A percentile compares a stretch with the other conserved stretches of the same genome.
Evolutionary conservation across 2,113 vertebrate genomes (phyloP).

Genomic region (Syrmaticus mikado): DNA sequence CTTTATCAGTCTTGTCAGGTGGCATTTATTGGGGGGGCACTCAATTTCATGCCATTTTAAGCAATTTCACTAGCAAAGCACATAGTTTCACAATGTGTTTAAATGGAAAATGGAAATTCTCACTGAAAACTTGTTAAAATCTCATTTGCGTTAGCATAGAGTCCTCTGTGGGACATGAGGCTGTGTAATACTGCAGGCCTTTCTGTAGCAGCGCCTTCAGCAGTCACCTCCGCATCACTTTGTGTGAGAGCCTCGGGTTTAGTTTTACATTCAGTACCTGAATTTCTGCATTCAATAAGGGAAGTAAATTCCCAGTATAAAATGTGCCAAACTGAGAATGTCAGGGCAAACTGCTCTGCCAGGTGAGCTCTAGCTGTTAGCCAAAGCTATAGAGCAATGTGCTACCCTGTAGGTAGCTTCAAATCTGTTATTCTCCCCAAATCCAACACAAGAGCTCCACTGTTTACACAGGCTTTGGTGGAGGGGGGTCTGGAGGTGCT

Average conservation of each 20-base stretch:
- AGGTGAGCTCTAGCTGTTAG: not conserved
- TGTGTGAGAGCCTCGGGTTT: not conserved
- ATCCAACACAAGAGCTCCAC: not conserved
- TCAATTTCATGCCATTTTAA: constrained; percentile 73
- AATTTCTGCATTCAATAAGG: not conserved
- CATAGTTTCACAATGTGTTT: constrained; percentile 33
- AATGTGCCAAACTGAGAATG: not conserved
- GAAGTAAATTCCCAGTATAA: not conserved
- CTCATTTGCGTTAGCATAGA: constrained; percentile 27
- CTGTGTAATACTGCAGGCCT: not conserved
- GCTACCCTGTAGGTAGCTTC: not conserved
- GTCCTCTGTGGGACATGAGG: not conserved
- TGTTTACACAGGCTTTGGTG: not conserved
- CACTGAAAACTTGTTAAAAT: constrained; percentile 50
- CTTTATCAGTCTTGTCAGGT: constrained; percentile 70
- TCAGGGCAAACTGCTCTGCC: not conserved
- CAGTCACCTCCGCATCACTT: not conserved
- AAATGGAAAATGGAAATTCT: constrained; percentile 72
- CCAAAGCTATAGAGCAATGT: not conserved
- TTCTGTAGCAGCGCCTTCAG: constrained; percentile 9
- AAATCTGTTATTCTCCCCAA: not conserved
- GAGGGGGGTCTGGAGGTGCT: not conserved
- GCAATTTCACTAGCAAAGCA: constrained; percentile 56
- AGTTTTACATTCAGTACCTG: not conserved
- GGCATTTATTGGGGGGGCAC: constrained; percentile 44